These are phyloP conservation scores for Pan troglodytes DNA, from an alignment of 2,113 vertebrate species.

Conservation along the genomic window DNA sequence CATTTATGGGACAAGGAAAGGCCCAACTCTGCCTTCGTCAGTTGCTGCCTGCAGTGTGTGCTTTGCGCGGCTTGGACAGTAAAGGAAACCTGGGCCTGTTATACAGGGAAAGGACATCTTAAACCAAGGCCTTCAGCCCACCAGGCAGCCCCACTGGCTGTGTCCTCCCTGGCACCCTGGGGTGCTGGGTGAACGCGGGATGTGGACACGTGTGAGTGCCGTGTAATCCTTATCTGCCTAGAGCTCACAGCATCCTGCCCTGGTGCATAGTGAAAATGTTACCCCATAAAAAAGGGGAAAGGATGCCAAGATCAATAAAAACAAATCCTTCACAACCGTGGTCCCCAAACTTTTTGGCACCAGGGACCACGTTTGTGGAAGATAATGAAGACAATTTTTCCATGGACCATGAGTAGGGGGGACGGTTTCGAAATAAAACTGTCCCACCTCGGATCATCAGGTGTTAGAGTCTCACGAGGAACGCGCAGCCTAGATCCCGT, in stretches of 20 bases:
- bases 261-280: fast-evolving
- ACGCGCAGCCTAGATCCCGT: too few relatives aligned
- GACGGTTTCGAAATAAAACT: too few relatives aligned
- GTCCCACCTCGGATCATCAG: too few relatives aligned
- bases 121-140: not conserved
- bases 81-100: not conserved
- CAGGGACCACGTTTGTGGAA: too few relatives aligned
- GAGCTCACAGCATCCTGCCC: fast-evolving
- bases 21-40: not conserved
- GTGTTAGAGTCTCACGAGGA: too few relatives aligned
- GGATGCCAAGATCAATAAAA: not conserved
- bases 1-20: too few relatives aligned
- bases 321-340: not conserved
- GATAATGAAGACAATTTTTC: too few relatives aligned
- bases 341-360: too few relatives aligned
- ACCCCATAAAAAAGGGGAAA: fast-evolving
- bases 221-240: fast-evolving
- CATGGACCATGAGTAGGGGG: too few relatives aligned
- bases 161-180: too few relatives aligned
- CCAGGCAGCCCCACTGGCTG: fast-evolving
- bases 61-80: fast-evolving
- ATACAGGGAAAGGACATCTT: not conserved
- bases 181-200: not conserved
- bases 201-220: not conserved
- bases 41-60: fast-evolving